A percentile compares a stretch with the other conserved stretches of the same genome.
Conservation (phyloP, 2,888 invertebrate genomes). For the Xestia ashworthii region DNA sequence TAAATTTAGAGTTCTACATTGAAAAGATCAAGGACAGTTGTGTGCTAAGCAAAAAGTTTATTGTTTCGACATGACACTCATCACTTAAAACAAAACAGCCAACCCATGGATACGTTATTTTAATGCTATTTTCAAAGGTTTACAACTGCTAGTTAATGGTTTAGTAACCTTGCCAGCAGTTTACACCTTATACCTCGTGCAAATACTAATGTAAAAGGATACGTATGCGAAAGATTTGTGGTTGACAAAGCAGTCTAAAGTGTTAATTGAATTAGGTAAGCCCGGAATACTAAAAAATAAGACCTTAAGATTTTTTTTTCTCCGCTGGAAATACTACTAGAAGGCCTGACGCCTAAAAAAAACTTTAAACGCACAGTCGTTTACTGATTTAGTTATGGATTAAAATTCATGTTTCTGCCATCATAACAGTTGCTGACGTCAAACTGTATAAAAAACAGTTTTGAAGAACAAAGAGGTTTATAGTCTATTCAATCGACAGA, state of each 20-base stretch:
- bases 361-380: background rate
- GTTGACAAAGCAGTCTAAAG: background rate
- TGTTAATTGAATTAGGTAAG: slow-evolving; percentile 37
- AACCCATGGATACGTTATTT: background rate
- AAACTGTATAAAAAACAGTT: background rate
- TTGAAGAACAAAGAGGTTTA: slow-evolving; percentile 33
- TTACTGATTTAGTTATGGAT: background rate
- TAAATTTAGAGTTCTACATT: background rate
- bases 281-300: background rate
- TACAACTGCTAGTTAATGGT: slow-evolving; percentile 2
- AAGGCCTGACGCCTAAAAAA: background rate
- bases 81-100: slow-evolving; percentile 10
- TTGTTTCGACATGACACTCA: slow-evolving; percentile 13
- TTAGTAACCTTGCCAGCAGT: slow-evolving; percentile 14
- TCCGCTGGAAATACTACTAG: background rate
- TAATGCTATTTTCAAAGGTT: slow-evolving; percentile 26
- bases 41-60: background rate
- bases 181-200: slow-evolving; percentile 16
- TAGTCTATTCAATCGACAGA: slow-evolving; percentile 18
- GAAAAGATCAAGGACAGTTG: background rate
- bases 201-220: background rate
- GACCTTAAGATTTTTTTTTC: background rate
- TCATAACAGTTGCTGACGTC: background rate
- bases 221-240: background rate
- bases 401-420: slow-evolving; percentile 11